These are phyloP conservation scores for Cheilosia vulpina DNA, from an alignment of 2,888 invertebrate species.

Conservation along the genomic window DNA sequence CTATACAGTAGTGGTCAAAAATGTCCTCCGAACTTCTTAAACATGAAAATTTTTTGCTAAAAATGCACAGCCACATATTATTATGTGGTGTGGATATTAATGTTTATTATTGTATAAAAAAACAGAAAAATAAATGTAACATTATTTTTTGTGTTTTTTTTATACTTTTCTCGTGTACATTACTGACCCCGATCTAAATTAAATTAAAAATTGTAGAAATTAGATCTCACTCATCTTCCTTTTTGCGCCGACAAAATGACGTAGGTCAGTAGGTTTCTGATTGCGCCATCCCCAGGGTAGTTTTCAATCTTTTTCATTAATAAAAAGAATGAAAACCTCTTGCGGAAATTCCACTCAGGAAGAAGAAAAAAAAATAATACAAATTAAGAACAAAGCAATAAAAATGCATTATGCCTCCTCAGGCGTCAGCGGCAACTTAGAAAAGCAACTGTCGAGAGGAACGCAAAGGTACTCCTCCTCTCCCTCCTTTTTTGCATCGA, in stretches of 20 bases:
- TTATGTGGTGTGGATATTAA: no score
- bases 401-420: background rate
- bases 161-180: no score
- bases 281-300: slow-evolving; percentile 2
- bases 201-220: background rate
- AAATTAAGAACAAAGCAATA: slow-evolving; percentile 8
- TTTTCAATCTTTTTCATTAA: slow-evolving; percentile 6
- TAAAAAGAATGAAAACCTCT: background rate
- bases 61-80: no score
- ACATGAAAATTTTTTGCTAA: no score
- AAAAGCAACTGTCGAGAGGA: background rate
- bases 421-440: slow-evolving; percentile 1
- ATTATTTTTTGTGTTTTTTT: no score
- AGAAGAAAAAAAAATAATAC: background rate
- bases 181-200: no score
- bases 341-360: background rate
- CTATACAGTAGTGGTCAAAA: no score
- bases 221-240: background rate
- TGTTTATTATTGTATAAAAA: no score
- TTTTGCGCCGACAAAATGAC: background rate
- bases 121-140: no score
- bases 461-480: background rate
- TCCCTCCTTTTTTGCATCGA: background rate
- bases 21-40: no score
- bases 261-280: slow-evolving; percentile 8